Conservation (phyloP, 2,888 invertebrate species). For the Incurvaria masculella region DNA sequence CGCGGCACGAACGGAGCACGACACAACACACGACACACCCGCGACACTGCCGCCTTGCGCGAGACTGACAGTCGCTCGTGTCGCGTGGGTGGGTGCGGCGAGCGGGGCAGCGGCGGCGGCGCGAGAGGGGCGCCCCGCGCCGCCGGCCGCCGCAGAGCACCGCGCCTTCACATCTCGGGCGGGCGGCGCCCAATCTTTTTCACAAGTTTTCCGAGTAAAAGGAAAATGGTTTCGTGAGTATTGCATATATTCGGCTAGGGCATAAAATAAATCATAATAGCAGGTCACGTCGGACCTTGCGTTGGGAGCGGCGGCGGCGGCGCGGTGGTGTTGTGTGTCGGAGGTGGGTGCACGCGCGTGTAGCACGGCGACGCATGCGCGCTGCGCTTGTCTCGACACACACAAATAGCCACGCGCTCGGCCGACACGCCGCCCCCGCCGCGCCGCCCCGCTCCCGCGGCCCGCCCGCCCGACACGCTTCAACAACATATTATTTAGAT, state of each 20-base stretch:
- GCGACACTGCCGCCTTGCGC: background rate
- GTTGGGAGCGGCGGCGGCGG: conserved; percentile 3
- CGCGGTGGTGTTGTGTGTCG: background rate
- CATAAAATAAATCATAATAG: too few species aligned
- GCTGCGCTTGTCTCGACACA: conserved; percentile 1
- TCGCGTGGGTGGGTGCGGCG: conserved; percentile 20
- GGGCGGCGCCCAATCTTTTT: too few species aligned
- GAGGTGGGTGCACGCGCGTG: background rate
- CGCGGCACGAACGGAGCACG: background rate
- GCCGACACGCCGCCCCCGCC: background rate
- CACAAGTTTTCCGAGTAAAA: too few species aligned
- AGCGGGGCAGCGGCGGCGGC: conserved; percentile 28
- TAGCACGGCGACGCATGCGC: conserved; percentile 3
- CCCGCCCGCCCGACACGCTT: background rate
- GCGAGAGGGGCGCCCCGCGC: conserved; percentile 40
- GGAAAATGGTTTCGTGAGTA: too few species aligned
- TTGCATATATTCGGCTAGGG: too few species aligned
- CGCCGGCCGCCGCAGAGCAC: conserved; percentile 32
- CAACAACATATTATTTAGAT: too few species aligned
- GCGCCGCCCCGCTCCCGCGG: background rate
- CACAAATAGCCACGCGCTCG: conserved; percentile 2
- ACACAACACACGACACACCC: conserved; percentile 2
- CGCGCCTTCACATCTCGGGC: too few species aligned
- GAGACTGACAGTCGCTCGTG: conserved; percentile 8
- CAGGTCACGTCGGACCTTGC: conserved; percentile 4